Evolutionary conservation across 2,797 vertebrate species (phyloP).

Genomic region (Anabas testudineus): DNA sequence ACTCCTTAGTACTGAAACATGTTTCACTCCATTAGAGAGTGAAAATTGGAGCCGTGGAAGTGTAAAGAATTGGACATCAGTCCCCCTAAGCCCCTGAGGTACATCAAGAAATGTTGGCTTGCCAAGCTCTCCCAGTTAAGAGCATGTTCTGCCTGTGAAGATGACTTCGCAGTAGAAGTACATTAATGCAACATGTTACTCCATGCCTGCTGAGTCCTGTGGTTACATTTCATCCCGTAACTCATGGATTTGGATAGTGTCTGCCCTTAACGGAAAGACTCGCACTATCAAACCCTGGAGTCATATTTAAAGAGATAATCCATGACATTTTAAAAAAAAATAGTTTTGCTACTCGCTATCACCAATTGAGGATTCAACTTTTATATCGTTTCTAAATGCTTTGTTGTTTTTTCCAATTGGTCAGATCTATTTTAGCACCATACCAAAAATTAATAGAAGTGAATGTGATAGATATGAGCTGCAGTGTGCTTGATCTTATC

Average conservation of each 20-base stretch:
- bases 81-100: conserved; percentile 63
- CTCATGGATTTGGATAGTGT: conserved; percentile 10
- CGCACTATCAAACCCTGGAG: conserved; percentile 7
- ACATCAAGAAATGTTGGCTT: conserved; percentile 63
- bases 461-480: background rate
- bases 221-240: conserved; percentile 26
- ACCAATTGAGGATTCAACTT: background rate
- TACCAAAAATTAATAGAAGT: background rate
- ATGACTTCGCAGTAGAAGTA: conserved; percentile 46
- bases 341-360: background rate
- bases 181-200: conserved; percentile 68
- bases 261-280: conserved; percentile 29
- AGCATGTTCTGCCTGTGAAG: conserved; percentile 66
- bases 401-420: no score
- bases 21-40: conserved; percentile 78
- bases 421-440: background rate
- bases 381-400: background rate
- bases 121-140: conserved; percentile 61
- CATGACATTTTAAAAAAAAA: conserved; percentile 13
- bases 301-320: conserved; percentile 37
- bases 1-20: conserved; percentile 62
- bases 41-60: conserved; percentile 76
- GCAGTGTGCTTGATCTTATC: background rate
- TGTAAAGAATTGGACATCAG: conserved; percentile 79
- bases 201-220: conserved; percentile 3